phyloP scores from a whole-genome alignment of 30 jellyfish, hydroid and myxozoan genomes.

The Hydractinia echinata region DNA sequence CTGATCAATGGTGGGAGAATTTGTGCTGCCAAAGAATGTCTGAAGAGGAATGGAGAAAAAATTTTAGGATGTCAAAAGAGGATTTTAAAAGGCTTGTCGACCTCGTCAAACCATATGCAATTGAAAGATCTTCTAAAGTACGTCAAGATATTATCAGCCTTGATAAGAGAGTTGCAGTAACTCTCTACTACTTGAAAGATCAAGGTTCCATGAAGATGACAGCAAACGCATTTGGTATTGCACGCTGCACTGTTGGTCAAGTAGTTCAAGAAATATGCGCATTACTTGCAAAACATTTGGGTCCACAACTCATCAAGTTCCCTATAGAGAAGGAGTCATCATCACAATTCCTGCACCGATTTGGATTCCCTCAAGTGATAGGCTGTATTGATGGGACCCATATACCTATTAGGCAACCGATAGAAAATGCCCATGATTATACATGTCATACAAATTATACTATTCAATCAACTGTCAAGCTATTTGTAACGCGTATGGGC shows the following conservation, averaged over 20 bases:
- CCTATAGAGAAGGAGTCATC: conserved; percentile 36
- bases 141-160: too few species aligned
- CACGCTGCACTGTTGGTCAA: conserved; percentile 21
- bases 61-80: conserved; percentile 4
- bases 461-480: conserved; percentile 8
- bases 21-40: background rate
- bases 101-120: too few species aligned
- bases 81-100: background rate
- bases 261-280: background rate
- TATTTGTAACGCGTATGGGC: background rate
- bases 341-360: conserved; percentile 11
- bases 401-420: background rate
- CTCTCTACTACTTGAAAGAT: too few species aligned
- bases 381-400: conserved; percentile 9
- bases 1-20: conserved; percentile 8
- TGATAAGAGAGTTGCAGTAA: too few species aligned
- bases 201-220: conserved; percentile 27
- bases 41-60: background rate
- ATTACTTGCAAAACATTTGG: background rate
- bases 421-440: conserved; percentile 6
- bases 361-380: conserved; percentile 38
- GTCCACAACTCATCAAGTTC: conserved; percentile 7
- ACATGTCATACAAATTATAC: background rate
- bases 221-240: conserved; percentile 19
- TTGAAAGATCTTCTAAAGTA: too few species aligned